Evolutionary conservation across 2,113 vertebrate genomes (phyloP).

Genomic region (Aix galericulata): DNA sequence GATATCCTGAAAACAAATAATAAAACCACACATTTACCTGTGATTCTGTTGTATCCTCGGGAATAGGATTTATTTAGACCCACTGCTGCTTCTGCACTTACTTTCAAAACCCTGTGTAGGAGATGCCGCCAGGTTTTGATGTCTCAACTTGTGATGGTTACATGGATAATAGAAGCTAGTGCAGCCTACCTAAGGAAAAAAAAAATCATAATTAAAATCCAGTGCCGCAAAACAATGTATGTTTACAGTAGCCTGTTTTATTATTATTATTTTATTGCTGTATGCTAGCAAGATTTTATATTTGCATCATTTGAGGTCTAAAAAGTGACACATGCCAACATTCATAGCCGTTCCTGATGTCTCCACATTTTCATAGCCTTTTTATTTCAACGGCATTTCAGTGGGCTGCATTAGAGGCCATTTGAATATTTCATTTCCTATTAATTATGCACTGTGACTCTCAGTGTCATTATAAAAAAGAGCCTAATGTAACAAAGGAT

Average conservation of each 20-base stretch:
- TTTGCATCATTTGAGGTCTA: slow-evolving; percentile 87
- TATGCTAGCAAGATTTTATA: slow-evolving; percentile 86
- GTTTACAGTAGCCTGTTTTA: slow-evolving; percentile 77
- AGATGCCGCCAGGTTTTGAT: slow-evolving; percentile 71
- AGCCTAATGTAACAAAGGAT: slow-evolving; percentile 99
- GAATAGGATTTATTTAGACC: slow-evolving; percentile 66
- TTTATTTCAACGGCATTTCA: slow-evolving; percentile 94
- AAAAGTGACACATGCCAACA: slow-evolving; percentile 95
- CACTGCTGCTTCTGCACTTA: slow-evolving; percentile 54
- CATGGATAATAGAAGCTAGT: slow-evolving; percentile 59
- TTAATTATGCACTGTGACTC: slow-evolving; percentile 99
- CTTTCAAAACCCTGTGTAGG: slow-evolving; percentile 44
- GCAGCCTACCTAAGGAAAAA: slow-evolving; percentile 54
- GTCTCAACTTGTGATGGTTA: slow-evolving; percentile 73
- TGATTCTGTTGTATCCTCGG: slow-evolving; percentile 24
- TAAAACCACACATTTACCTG: neutral
- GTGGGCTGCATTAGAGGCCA: slow-evolving; percentile 98
- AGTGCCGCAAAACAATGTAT: slow-evolving; percentile 72
- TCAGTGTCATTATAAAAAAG: slow-evolving; percentile 99
- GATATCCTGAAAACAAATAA: slow-evolving; percentile 41
- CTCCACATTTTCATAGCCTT: slow-evolving; percentile 86
- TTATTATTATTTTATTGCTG: slow-evolving; percentile 77
- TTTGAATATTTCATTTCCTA: slow-evolving; percentile 99
- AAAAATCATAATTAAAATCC: slow-evolving; percentile 75
- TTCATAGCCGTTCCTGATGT: slow-evolving; percentile 86